A percentile compares a stretch with the other conserved stretches of the same genome.
Evolutionary conservation across 2,888 invertebrate genomes (phyloP).

Genomic region (Lucinisca nassula): DNA sequence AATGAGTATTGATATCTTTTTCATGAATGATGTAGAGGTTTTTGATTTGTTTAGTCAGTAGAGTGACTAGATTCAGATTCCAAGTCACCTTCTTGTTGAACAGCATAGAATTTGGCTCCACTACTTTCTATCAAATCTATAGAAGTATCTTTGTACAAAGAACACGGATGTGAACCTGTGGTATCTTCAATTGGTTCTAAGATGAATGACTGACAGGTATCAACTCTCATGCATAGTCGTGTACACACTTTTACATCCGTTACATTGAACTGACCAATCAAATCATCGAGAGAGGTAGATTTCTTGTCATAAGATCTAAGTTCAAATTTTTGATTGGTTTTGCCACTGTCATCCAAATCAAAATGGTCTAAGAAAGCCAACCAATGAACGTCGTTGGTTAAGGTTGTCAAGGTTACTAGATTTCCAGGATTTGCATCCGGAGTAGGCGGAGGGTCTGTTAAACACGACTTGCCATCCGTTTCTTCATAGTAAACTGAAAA

Average conservation of each 20-base stretch:
- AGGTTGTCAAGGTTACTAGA: slow-evolving; percentile 55
- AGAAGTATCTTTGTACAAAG: slow-evolving; percentile 51
- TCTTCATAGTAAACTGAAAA: slow-evolving; percentile 55
- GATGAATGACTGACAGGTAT: slow-evolving; percentile 51
- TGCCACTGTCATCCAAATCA: slow-evolving; percentile 56
- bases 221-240: slow-evolving; percentile 64
- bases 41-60: too few species aligned
- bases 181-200: slow-evolving; percentile 28
- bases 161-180: slow-evolving; percentile 30
- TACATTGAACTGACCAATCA: slow-evolving; percentile 62
- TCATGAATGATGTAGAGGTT: too few species aligned
- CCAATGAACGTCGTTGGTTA: slow-evolving; percentile 54
- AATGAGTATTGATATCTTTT: too few species aligned
- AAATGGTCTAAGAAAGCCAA: slow-evolving; percentile 48
- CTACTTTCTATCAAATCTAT: slow-evolving; percentile 25
- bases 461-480: slow-evolving; percentile 36
- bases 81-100: not conserved
- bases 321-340: slow-evolving; percentile 34
- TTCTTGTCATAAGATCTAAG: slow-evolving; percentile 28
- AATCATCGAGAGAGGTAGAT: slow-evolving; percentile 31
- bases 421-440: slow-evolving; percentile 16
- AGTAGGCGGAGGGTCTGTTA: slow-evolving; percentile 32
- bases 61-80: too few species aligned
- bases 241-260: slow-evolving; percentile 56
- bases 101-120: not conserved